phyloP scores from a whole-genome alignment of 2,888 invertebrate genomes.

The Acrocera orbiculus region DNA sequence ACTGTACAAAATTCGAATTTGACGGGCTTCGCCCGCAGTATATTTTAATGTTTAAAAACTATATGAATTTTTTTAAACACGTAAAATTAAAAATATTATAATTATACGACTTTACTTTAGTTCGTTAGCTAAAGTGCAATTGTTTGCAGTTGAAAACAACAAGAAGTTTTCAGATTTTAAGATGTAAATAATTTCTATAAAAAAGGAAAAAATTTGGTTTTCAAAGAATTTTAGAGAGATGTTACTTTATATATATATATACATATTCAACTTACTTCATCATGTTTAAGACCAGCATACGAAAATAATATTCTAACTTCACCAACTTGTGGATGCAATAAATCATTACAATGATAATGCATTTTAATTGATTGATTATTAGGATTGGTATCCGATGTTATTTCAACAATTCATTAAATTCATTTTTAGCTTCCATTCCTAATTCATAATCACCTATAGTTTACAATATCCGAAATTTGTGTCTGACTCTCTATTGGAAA shows the following conservation, averaged over 20 bases:
- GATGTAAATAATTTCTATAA: too few species aligned
- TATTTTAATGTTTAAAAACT: too few species aligned
- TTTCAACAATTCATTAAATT: slow-evolving; percentile 61
- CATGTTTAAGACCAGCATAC: slow-evolving; percentile 56
- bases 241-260: too few species aligned
- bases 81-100: too few species aligned
- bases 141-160: too few species aligned
- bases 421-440: slow-evolving; percentile 50
- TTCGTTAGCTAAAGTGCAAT: too few species aligned
- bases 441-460: slow-evolving; percentile 49
- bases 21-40: too few species aligned
- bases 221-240: slow-evolving; percentile 1
- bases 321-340: slow-evolving; percentile 69
- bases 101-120: too few species aligned
- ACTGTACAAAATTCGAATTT: too few species aligned
- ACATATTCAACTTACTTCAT: slow-evolving; percentile 15
- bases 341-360: slow-evolving; percentile 70
- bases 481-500: slow-evolving; percentile 54
- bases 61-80: too few species aligned
- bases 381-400: slow-evolving; percentile 70
- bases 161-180: too few species aligned
- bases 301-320: slow-evolving; percentile 74
- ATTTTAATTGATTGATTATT: slow-evolving; percentile 63
- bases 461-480: slow-evolving; percentile 55
- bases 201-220: too few species aligned